phyloP scores from a whole-genome alignment of 2,113 vertebrate species.

The Bettongia penicillata region DNA sequence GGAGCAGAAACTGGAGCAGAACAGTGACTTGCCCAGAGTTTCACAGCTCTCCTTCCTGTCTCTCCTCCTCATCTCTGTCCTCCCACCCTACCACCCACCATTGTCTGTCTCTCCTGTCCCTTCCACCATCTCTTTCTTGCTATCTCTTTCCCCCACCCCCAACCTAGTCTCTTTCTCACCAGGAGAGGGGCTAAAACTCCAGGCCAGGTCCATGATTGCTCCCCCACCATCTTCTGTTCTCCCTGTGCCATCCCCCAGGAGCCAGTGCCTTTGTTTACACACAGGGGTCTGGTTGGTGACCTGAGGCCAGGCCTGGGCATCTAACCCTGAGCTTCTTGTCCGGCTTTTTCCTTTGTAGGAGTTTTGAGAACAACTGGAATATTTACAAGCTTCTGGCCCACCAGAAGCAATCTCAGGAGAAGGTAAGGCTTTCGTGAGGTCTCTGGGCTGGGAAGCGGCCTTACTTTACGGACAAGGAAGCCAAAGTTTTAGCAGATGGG shows the following conservation, averaged over 20 bases:
- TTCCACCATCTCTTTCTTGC: too few relatives aligned
- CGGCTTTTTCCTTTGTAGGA: slow-evolving; percentile 84
- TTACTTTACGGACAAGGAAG: neutral
- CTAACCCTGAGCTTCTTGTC: rapidly evolving
- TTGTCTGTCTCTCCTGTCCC: too few relatives aligned
- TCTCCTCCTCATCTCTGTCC: too few relatives aligned
- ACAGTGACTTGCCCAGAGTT: neutral
- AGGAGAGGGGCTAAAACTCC: too few relatives aligned
- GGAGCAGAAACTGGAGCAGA: too few relatives aligned
- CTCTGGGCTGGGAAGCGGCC: neutral
- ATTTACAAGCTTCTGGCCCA: slow-evolving; percentile 94
- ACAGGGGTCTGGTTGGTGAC: neutral
- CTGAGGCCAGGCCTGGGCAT: neutral
- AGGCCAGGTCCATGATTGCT: too few relatives aligned
- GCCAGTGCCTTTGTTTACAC: neutral
- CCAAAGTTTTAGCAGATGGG: too few relatives aligned
- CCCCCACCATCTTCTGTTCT: too few relatives aligned
- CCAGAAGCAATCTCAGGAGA: slow-evolving; percentile 86
- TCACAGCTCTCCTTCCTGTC: neutral
- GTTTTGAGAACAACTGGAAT: slow-evolving; percentile 97
- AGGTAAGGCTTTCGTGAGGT: slow-evolving; percentile 78
- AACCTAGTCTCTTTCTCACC: too few relatives aligned
- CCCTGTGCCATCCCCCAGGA: too few relatives aligned
- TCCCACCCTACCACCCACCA: too few relatives aligned
- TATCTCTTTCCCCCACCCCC: too few relatives aligned